Conservation (phyloP, 2,888 invertebrate genomes). For the Myopa tessellatipennis region DNA sequence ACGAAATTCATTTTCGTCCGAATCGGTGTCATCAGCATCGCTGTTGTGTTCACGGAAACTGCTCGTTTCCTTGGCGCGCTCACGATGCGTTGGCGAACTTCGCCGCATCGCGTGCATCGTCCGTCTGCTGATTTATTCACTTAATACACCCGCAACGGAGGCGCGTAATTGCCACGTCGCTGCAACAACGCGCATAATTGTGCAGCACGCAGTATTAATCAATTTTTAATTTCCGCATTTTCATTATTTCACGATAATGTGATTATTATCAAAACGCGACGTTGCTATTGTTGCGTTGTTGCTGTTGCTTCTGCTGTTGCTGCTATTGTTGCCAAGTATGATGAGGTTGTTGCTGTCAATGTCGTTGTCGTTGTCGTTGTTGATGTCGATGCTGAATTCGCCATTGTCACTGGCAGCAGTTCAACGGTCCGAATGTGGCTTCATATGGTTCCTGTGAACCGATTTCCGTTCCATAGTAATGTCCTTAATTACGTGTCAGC, state of each 20-base stretch:
- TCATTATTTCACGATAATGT: slow-evolving; percentile 40
- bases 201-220: slow-evolving; percentile 40
- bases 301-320: neutral
- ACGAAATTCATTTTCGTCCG: no score
- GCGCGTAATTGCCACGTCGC: slow-evolving; percentile 36
- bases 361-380: neutral
- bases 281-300: slow-evolving; percentile 10
- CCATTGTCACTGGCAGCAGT: neutral
- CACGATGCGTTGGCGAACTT: no score
- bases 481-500: slow-evolving; percentile 40
- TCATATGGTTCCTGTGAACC: neutral
- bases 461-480: slow-evolving; percentile 1
- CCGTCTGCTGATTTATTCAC: slow-evolving; percentile 39
- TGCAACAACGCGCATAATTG: slow-evolving; percentile 39
- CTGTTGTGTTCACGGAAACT: no score
- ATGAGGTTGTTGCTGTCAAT: slow-evolving; percentile 8
- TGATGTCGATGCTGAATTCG: neutral
- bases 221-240: slow-evolving; percentile 41
- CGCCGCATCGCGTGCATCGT: no score
- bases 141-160: slow-evolving; percentile 35
- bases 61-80: no score
- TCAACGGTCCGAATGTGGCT: neutral
- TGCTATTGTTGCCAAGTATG: slow-evolving; percentile 11
- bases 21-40: no score
- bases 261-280: slow-evolving; percentile 34